These are phyloP conservation scores for Tyria jacobaeae DNA, from an alignment of 2,888 invertebrate species.

Conservation along the genomic window DNA sequence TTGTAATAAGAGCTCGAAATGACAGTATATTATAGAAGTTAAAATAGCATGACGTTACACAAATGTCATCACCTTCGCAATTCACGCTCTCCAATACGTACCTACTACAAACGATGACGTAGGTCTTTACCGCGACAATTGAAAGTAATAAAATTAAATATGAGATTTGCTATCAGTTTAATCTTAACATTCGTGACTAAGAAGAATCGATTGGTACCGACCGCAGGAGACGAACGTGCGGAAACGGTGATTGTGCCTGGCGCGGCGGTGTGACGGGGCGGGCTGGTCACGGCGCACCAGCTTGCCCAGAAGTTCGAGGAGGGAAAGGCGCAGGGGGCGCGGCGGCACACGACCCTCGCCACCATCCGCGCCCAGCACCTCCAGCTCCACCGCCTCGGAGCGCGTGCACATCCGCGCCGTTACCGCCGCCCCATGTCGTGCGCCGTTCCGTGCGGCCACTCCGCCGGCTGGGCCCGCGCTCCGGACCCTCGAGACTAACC, in stretches of 20 bases:
- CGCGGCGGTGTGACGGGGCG: conserved; percentile 75
- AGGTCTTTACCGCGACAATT: conserved; percentile 43
- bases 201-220: conserved; percentile 65
- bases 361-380: conserved; percentile 93
- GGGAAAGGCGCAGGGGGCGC: conserved; percentile 90
- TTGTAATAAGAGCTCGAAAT: conserved; percentile 34
- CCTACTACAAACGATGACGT: conserved; percentile 47
- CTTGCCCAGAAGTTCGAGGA: conserved; percentile 88
- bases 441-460: conserved; percentile 78
- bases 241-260: conserved; percentile 86
- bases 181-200: conserved; percentile 26
- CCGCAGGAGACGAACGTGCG: conserved; percentile 84
- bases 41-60: conserved; percentile 44
- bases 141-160: conserved; percentile 44
- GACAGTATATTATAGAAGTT: conserved; percentile 35
- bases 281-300: conserved; percentile 85
- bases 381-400: conserved; percentile 92
- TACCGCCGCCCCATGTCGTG: conserved; percentile 88
- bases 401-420: conserved; percentile 92
- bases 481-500: conserved; percentile 50
- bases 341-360: conserved; percentile 90
- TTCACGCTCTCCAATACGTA: conserved; percentile 36
- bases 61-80: conserved; percentile 42
- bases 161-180: conserved; percentile 31
- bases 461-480: conserved; percentile 64